Evolutionary conservation across 2,888 invertebrate species (phyloP).

Genomic region (Sipha maydis): DNA sequence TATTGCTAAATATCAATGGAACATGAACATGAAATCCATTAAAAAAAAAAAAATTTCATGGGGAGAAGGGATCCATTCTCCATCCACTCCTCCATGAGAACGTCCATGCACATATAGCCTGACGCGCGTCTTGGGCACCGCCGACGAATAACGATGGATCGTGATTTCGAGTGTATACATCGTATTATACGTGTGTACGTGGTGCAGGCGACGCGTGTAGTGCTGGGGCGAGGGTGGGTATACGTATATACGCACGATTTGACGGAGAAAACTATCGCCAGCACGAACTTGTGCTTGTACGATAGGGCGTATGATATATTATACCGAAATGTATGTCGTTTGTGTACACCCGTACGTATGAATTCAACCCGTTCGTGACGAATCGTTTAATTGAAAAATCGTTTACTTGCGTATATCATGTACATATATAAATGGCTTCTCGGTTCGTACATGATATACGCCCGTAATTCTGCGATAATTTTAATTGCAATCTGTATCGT

Average conservation of each 20-base stretch:
- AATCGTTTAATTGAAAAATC: background rate
- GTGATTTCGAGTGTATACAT: background rate
- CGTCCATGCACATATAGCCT: too few species aligned
- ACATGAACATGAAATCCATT: too few species aligned
- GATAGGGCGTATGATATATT: conserved; percentile 30
- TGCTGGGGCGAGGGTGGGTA: background rate
- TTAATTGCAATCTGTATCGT: background rate
- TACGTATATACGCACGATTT: background rate
- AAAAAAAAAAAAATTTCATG: too few species aligned
- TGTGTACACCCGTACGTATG: too few species aligned
- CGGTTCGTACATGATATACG: background rate
- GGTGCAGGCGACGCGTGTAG: too few species aligned
- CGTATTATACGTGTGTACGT: background rate
- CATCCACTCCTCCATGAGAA: too few species aligned
- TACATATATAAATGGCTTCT: background rate
- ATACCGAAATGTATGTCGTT: too few species aligned
- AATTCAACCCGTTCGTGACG: background rate
- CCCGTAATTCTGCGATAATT: background rate
- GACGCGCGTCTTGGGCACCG: too few species aligned
- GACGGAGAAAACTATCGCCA: conserved; percentile 34
- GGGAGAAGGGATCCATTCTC: too few species aligned
- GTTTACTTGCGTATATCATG: background rate
- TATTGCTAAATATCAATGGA: too few species aligned
- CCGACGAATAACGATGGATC: too few species aligned
- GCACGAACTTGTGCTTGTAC: conserved; percentile 21